Base-by-base conservation (phyloP, 2,797 vertebrate species). In the Otolemur crassicaudatus region DNA sequence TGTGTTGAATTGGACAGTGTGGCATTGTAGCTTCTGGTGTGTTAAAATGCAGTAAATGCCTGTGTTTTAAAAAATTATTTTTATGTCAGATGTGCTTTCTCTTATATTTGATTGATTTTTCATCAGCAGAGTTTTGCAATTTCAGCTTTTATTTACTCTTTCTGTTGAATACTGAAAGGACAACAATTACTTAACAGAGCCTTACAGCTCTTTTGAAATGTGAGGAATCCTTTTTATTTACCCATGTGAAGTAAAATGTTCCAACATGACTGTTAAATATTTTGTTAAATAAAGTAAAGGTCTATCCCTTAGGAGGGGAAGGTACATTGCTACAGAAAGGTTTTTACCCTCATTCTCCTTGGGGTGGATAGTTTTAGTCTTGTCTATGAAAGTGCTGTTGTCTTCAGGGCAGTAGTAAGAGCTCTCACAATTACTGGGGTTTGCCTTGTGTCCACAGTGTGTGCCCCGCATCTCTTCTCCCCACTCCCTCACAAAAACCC, bases 81-180 rank as follows among this genome's bases (percentile, higher is more conserved):
- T 96, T 61, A 94, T 93, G 95, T 97, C 79, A 91, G 43, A 80
- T 91, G 17, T 63, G 22, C 87, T 72, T 94, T 96, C 86, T 88
- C 79, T 95, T 94, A 77, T 10, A 25, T 93, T 89, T 40, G 58
- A 85, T 82, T 94, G 81, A 43, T 70, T 95, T 95, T 95, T 90
- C 93, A 90, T 96, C 88, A 92, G 85, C 69, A 96, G 73, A 85
- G 34, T 49, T 95, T 88, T 97, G 91, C 95, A 92, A 96, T 95
- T 97, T 97, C 91, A 94, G 77, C 79, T 88, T 95, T 97, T 73
- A 90, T 49, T 94, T 91, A 88, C 53, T 87, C 61, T 49, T 92
- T 61, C 83, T 93, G 73, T n/a, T 80, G 86, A 92, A 49, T 60
- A 77, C 22, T 70, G 79, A 95, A 65, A 84, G 84, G 49, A 97